These are phyloP conservation scores for Melanerpes aurifrons DNA, from an alignment of 2,113 vertebrate genomes.

Conservation along the genomic window DNA sequence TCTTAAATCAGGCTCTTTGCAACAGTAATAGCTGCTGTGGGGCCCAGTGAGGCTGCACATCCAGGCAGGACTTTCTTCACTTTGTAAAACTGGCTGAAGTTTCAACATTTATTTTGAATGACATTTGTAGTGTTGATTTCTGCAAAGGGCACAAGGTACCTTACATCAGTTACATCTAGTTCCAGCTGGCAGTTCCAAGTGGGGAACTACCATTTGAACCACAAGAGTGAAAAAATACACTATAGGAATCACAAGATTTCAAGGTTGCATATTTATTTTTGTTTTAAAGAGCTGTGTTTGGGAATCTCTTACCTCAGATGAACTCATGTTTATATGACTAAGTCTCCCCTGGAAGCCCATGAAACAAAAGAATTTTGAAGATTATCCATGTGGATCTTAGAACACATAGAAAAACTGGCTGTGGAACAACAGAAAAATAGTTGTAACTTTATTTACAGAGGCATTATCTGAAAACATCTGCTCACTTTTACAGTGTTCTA, in stretches of 20 bases:
- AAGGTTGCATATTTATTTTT: background rate
- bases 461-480: background rate
- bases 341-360: constrained; percentile 8
- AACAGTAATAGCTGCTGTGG: background rate
- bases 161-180: background rate
- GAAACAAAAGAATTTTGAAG: constrained; percentile 18
- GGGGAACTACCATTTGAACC: background rate
- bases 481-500: background rate
- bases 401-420: background rate
- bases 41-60: background rate
- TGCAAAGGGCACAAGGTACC: background rate
- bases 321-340: constrained; percentile 22
- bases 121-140: background rate
- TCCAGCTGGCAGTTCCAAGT: background rate
- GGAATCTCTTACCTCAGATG: constrained; percentile 10
- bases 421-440: background rate
- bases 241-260: background rate
- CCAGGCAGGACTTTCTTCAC: background rate
- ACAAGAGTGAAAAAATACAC: background rate
- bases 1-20: rapidly evolving
- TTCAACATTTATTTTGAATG: background rate
- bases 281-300: background rate
- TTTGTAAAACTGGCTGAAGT: background rate
- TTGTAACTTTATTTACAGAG: constrained; percentile 12
- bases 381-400: background rate